Conservation (phyloP, 2,888 invertebrate species). For the Agrilus biguttatus region DNA sequence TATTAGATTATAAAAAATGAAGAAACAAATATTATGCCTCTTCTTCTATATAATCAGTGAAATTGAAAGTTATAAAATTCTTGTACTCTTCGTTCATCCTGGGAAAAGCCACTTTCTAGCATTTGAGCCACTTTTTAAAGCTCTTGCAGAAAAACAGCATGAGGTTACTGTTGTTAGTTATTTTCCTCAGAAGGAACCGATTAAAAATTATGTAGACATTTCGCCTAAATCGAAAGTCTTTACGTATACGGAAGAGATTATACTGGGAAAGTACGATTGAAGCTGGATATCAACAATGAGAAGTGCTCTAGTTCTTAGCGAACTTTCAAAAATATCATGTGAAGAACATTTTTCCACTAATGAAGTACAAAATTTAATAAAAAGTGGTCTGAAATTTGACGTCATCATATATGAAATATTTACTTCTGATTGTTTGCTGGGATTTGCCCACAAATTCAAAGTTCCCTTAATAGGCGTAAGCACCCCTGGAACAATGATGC, state of each 20-base stretch:
- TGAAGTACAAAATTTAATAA: slow-evolving; percentile 26
- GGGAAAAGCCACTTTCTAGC: slow-evolving; percentile 60
- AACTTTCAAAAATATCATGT: slow-evolving; percentile 6
- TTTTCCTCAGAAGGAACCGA: slow-evolving; percentile 36
- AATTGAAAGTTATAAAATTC: slow-evolving; percentile 33
- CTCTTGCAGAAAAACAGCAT: slow-evolving; percentile 47
- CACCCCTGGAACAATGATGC: slow-evolving; percentile 35
- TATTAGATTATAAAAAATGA: background rate
- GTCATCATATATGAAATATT: slow-evolving; percentile 53
- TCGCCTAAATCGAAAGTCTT: slow-evolving; percentile 26
- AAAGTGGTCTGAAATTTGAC: slow-evolving; percentile 40
- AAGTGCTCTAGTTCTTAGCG: slow-evolving; percentile 1
- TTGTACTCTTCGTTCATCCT: slow-evolving; percentile 52
- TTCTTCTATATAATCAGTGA: background rate
- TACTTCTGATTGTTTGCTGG: slow-evolving; percentile 53
- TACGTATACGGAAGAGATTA: slow-evolving; percentile 5
- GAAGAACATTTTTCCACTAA: slow-evolving; percentile 15
- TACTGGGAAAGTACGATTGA: background rate
- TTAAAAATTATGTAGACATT: slow-evolving; percentile 44
- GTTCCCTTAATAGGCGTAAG: slow-evolving; percentile 43
- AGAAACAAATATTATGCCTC: background rate
- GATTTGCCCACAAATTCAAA: slow-evolving; percentile 43
- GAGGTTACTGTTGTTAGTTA: slow-evolving; percentile 52
- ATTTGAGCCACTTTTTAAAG: slow-evolving; percentile 44
- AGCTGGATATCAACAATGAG: slow-evolving; percentile 1